A percentile compares a stretch with the other conserved stretches of the same genome.
Conservation (phyloP, 1,140 invertebrate genomes). For the Ridgeia piscesae region DNA sequence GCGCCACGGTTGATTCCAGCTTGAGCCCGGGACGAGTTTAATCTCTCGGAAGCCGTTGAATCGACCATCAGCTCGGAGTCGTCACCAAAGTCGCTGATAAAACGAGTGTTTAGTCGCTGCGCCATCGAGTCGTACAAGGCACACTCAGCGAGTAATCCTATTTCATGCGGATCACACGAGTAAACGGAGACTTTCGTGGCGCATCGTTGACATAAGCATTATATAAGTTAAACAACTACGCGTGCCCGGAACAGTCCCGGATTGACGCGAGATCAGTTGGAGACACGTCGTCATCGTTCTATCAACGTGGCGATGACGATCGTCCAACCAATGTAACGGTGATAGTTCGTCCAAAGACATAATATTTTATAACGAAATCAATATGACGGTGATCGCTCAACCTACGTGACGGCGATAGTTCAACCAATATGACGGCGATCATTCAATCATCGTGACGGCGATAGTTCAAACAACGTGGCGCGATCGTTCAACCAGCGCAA, state of each 20-base stretch:
- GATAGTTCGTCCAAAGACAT: neutral
- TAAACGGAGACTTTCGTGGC: neutral
- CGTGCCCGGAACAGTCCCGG: neutral
- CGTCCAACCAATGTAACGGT: neutral
- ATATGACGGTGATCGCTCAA: neutral
- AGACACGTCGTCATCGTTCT: neutral
- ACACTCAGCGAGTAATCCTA: neutral
- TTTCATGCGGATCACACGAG: neutral
- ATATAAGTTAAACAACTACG: neutral
- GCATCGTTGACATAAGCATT: conserved; percentile 5
- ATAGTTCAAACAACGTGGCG: too few species aligned
- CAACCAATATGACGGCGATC: neutral
- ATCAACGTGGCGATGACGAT: neutral
- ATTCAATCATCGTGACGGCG: neutral
- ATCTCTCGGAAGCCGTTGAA: neutral
- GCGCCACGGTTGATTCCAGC: neutral
- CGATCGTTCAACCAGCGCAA: too few species aligned
- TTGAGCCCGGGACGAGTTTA: neutral
- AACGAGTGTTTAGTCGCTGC: neutral
- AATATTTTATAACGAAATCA: neutral
- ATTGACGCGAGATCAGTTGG: neutral
- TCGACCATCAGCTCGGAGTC: neutral
- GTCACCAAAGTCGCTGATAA: neutral
- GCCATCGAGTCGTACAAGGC: neutral
- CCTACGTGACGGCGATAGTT: neutral